A percentile compares a stretch with the other conserved stretches of the same genome.
Conservation (phyloP, 2,888 invertebrate species). For the Leptopilina syphax region DNA sequence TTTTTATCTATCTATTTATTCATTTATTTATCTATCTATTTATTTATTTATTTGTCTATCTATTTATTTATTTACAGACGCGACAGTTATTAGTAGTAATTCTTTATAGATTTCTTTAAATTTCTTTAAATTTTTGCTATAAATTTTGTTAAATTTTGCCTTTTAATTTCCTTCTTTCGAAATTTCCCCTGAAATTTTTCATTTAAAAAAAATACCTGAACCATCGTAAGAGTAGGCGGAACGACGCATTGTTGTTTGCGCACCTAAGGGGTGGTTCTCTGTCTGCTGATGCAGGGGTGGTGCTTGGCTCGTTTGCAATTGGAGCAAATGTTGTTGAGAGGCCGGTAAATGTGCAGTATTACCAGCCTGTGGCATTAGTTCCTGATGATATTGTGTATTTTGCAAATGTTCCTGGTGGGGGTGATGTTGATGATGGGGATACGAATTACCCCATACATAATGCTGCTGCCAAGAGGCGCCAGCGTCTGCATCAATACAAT, state of each 20-base stretch:
- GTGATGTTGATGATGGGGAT: conserved; percentile 57
- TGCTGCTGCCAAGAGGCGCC: conserved; percentile 72
- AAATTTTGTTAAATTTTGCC: too few relatives aligned
- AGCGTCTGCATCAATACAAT: conserved; percentile 41
- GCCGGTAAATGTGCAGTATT: conserved; percentile 57
- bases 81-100: too few relatives aligned
- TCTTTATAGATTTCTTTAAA: too few relatives aligned
- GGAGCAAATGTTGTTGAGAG: conserved; percentile 65
- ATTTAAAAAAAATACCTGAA: conserved; percentile 60
- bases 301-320: conserved; percentile 63
- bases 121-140: too few relatives aligned
- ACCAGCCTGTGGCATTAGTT: conserved; percentile 46
- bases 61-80: too few relatives aligned
- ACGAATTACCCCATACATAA: conserved; percentile 62
- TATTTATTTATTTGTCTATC: too few relatives aligned
- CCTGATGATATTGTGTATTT: conserved; percentile 54
- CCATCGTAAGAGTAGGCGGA: conserved; percentile 58
- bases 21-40: too few relatives aligned
- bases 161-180: too few relatives aligned
- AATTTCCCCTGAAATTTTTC: neutral
- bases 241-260: conserved; percentile 56
- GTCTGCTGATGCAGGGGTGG: conserved; percentile 67
- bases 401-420: conserved; percentile 55
- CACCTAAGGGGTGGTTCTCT: conserved; percentile 60
- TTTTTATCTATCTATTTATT: too few relatives aligned